Conservation (phyloP, 2,888 invertebrate species). For the Rhimphoctona megacephalus region DNA sequence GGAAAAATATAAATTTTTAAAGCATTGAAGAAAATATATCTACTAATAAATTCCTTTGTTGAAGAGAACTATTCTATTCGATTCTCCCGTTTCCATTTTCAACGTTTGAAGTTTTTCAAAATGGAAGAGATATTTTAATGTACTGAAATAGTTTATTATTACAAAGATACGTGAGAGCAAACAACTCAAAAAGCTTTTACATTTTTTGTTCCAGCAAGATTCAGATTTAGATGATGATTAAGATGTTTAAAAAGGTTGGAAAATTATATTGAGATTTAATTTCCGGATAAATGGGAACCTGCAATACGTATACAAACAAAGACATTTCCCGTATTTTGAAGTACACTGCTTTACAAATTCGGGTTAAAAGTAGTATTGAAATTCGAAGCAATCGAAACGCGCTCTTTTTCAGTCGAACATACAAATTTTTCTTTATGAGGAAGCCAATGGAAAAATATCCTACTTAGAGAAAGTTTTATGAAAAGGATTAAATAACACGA, state of each 20-base stretch:
- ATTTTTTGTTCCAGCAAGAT: too few species aligned
- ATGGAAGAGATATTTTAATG: not conserved
- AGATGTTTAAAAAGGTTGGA: too few species aligned
- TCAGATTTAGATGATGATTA: not conserved
- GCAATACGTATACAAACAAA: too few species aligned
- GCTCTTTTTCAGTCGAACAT: not conserved
- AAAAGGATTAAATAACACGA: not conserved
- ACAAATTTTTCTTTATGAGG: not conserved
- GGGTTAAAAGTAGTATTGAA: not conserved
- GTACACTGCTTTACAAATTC: too few species aligned
- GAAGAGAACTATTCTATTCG: not conserved
- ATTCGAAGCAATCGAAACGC: not conserved
- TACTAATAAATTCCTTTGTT: not conserved
- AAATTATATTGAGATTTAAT: not conserved
- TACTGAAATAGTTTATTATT: not conserved
- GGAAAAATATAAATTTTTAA: not conserved
- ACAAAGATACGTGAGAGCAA: not conserved
- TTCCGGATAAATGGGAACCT: not conserved
- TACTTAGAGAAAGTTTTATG: not conserved
- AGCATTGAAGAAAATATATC: not conserved
- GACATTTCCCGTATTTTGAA: too few species aligned
- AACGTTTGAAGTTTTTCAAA: not conserved
- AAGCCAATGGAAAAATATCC: not conserved
- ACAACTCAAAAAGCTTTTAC: not conserved
- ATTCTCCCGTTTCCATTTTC: not conserved